A percentile compares a stretch with the other conserved stretches of the same genome.
These are phyloP conservation scores for Dinocampus coccinellae DNA, from an alignment of 2,888 invertebrate genomes.

Conservation along the genomic window DNA sequence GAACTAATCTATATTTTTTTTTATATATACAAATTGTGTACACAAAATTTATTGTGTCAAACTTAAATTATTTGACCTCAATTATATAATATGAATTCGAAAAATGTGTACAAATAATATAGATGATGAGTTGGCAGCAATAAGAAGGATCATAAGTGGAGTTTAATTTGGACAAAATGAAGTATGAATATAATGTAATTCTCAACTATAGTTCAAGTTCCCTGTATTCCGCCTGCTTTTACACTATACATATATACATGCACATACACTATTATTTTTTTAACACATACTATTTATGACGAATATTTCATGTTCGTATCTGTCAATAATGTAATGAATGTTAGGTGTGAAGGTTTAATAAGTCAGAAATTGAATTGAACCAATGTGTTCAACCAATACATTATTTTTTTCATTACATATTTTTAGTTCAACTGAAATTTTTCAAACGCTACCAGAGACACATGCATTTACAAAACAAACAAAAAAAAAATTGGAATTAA, in stretches of 20 bases:
- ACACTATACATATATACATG: background rate
- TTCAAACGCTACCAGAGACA: too few species aligned
- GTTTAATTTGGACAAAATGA: background rate
- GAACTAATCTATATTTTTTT: too few species aligned
- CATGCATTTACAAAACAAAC: too few species aligned
- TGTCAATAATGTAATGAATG: slow-evolving; percentile 8
- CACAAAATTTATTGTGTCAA: background rate
- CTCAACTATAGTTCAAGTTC: background rate
- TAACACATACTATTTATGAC: background rate
- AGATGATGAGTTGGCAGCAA: background rate
- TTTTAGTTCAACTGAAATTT: too few species aligned
- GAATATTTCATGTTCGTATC: background rate
- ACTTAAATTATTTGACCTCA: background rate
- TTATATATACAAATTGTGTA: background rate
- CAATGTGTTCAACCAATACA: too few species aligned
- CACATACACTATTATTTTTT: background rate
- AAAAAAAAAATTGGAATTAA: background rate
- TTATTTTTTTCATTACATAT: too few species aligned
- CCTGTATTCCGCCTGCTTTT: background rate
- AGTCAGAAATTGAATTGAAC: background rate
- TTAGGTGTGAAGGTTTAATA: background rate
- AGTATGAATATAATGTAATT: background rate
- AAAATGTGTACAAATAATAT: background rate
- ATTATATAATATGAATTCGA: background rate
- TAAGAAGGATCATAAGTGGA: background rate